Conservation (phyloP, 2,888 invertebrate genomes). For the Unio pictorum region DNA sequence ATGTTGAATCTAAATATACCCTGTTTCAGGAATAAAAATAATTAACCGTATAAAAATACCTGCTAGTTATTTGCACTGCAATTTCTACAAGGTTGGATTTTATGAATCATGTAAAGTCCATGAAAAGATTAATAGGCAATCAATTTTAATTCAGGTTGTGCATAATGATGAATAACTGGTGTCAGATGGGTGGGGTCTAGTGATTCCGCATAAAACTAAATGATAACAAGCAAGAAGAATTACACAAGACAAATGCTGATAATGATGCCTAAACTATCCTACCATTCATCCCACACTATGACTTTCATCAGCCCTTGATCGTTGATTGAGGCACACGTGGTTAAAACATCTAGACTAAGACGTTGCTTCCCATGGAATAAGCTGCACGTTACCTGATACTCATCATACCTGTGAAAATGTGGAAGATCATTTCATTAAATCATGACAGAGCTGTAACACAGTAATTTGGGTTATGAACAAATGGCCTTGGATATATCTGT, state of each 20-base stretch:
- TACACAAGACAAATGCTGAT: neutral
- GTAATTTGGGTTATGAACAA: neutral
- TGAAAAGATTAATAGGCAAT: no score
- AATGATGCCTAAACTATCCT: conserved; percentile 53
- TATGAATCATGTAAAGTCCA: no score
- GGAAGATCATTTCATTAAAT: neutral
- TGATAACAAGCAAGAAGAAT: neutral
- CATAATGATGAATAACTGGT: no score
- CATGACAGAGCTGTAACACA: no score
- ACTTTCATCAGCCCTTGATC: conserved; percentile 84
- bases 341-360: conserved; percentile 81
- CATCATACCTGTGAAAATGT: conserved; percentile 76
- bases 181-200: no score
- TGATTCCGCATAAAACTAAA: no score
- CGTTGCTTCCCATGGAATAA: conserved; percentile 91
- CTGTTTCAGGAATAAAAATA: no score
- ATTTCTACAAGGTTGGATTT: no score
- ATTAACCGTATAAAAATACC: no score
- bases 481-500: neutral
- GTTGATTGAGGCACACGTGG: conserved; percentile 77
- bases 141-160: no score
- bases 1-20: no score
- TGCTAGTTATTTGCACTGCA: no score
- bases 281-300: conserved; percentile 91
- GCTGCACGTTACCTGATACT: conserved; percentile 88